Evolutionary conservation across 1,140 invertebrate genomes (phyloP), one percentile per base, ranked within the genome.

Genomic region (Mycetomoellerius zeteki): DNA sequence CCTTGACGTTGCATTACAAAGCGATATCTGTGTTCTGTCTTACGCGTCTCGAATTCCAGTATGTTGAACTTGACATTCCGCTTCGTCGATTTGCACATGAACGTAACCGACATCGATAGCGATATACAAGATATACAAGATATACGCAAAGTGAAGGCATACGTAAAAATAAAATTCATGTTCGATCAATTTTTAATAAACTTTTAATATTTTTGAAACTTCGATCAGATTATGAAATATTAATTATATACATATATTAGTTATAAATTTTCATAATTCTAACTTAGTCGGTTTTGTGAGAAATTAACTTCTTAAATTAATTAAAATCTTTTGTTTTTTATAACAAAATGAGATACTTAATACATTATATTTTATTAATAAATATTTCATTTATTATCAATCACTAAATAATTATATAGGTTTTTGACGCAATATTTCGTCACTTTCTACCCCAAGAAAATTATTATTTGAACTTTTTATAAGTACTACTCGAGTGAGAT

Each of bases 11-110:
- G 56, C 62, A 64, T 80, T 90, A 77, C 62, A 87, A 56, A n/a
- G 67, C 78, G 72, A 86, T 86, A 64, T 84, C 88, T 87, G 62
- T 80, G 77, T 80, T 80, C 77, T 50, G 80, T 60, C 80, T 84
- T 84, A 50, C 54, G 67, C 33, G 69, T 60, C 24, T 73, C 54
- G 52, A 73, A 84, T 75, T 75, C 71, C 80, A 60, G 37, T 60
- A 75, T 84, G 80, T 73, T 84, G 69, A 47, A 84, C 80, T 75
- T 75, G 80, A 75, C 80, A 84, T 84, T 84, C 56, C 54, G 21
- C n/a, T 47, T 67, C 27, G 77, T 69, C 24, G 24, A 71, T 71
- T 71, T 19, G 50, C 50, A 37, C 14, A n/a, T 24, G 37, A 62
- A 27, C 10, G 19, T 47, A 47, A 80, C 0, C n/a, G 47, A 43